phyloP scores from a whole-genome alignment of 1,140 invertebrate genomes.

The Oedothorax gibbosus region DNA sequence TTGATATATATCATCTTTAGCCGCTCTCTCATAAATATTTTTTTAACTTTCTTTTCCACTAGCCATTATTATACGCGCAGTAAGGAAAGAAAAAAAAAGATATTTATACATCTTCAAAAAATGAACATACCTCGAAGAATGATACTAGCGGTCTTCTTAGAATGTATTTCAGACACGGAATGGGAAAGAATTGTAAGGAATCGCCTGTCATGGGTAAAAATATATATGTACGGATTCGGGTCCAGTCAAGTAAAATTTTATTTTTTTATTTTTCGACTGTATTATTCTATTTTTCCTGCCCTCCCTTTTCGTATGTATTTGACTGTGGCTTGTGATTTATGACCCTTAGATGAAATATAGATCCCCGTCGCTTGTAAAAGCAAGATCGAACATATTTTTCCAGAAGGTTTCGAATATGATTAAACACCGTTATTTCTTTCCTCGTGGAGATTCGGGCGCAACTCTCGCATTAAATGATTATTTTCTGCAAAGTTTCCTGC shows the following conservation, averaged over 20 bases:
- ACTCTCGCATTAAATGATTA: slow-evolving; percentile 48
- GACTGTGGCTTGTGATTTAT: slow-evolving; percentile 54
- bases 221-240: slow-evolving; percentile 56
- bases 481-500: slow-evolving; percentile 7
- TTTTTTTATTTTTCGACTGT: slow-evolving; percentile 16
- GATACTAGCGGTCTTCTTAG: slow-evolving; percentile 31
- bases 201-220: slow-evolving; percentile 54
- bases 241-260: slow-evolving; percentile 35
- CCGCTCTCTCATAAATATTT: slow-evolving; percentile 3
- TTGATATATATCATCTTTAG: slow-evolving; percentile 41
- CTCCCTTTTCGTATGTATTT: slow-evolving; percentile 36
- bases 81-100: slow-evolving; percentile 22
- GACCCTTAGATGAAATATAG: slow-evolving; percentile 36
- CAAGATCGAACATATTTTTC: slow-evolving; percentile 53
- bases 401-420: slow-evolving; percentile 59
- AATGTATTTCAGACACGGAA: slow-evolving; percentile 53
- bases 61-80: slow-evolving; percentile 45
- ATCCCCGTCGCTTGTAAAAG: slow-evolving; percentile 39
- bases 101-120: slow-evolving; percentile 58
- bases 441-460: not conserved
- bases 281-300: slow-evolving; percentile 18
- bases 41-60: slow-evolving; percentile 19
- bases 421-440: slow-evolving; percentile 45
- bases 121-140: slow-evolving; percentile 45
- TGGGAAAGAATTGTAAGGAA: slow-evolving; percentile 57